Conservation (phyloP, 2,888 invertebrate genomes). For the Diaperis boleti region DNA sequence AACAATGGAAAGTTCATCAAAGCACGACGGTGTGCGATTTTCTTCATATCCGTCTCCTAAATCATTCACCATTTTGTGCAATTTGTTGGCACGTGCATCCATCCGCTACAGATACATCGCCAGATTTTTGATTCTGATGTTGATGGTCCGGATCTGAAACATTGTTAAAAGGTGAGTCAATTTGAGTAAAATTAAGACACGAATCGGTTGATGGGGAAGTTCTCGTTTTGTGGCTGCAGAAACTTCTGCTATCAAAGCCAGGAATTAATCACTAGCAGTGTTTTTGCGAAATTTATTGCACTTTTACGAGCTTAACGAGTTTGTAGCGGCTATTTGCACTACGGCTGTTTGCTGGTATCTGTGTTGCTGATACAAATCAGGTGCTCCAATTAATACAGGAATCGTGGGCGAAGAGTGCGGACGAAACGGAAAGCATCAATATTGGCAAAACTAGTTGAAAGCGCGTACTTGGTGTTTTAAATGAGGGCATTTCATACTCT, state of each 20-base stretch:
- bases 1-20: constrained; percentile 53
- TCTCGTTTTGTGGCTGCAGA: too few relatives aligned
- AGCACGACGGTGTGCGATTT: constrained; percentile 51
- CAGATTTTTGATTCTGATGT: constrained; percentile 14
- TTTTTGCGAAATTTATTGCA: constrained; percentile 1
- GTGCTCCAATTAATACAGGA: not conserved
- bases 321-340: not conserved
- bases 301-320: not conserved
- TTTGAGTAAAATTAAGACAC: not conserved
- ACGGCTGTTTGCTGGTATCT: not conserved
- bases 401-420: not conserved
- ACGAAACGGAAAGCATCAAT: not conserved
- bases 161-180: too few relatives aligned
- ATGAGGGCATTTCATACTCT: too few relatives aligned
- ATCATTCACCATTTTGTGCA: constrained; percentile 57
- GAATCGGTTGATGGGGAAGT: not conserved
- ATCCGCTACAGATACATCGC: constrained; percentile 8
- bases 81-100: constrained; percentile 29
- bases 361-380: not conserved
- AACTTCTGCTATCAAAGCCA: constrained; percentile 1
- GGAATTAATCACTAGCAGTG: not conserved
- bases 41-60: constrained; percentile 58
- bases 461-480: too few relatives aligned
- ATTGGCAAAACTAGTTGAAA: not conserved
- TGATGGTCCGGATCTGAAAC: constrained; percentile 13